Conservation (phyloP, 2,797 vertebrate species). For the Melanotaenia trifasciata region DNA sequence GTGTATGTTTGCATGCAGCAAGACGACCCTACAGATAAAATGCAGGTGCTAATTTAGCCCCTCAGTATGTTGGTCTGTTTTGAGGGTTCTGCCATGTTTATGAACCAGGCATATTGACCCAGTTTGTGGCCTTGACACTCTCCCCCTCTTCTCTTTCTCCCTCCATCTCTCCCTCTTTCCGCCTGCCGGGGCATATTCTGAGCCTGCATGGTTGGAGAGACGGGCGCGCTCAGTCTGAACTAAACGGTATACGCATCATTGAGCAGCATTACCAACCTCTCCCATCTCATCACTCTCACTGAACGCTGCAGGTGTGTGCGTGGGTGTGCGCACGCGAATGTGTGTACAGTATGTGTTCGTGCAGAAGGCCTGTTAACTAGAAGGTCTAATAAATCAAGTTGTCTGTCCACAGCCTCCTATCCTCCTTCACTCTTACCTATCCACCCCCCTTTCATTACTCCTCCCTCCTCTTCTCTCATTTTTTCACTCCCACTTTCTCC, state of each 20-base stretch:
- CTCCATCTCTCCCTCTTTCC: conserved; percentile 83
- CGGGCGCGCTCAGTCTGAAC: conserved; percentile 92
- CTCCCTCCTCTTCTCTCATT: conserved; percentile 42
- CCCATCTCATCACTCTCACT: conserved; percentile 69
- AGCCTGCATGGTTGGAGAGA: conserved; percentile 76
- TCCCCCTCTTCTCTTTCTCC: conserved; percentile 72
- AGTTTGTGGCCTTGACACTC: conserved; percentile 92
- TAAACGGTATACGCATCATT: conserved; percentile 97
- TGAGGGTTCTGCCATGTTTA: conserved; percentile 92
- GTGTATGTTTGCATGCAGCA: conserved; percentile 60
- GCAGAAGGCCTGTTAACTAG: conserved; percentile 92
- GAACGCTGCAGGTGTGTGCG: conserved; percentile 46
- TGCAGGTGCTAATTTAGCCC: conserved; percentile 92
- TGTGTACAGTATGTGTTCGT: conserved; percentile 81
- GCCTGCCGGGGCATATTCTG: conserved; percentile 78
- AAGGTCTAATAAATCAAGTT: conserved; percentile 97
- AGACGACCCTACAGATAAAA: conserved; percentile 83
- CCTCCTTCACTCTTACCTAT: conserved; percentile 66
- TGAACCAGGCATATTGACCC: conserved; percentile 97
- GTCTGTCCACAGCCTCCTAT: conserved; percentile 84
- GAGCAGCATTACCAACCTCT: conserved; percentile 92
- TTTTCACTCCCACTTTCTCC: conserved; percentile 34
- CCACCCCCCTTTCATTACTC: conserved; percentile 50
- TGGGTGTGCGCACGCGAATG: conserved; percentile 4
- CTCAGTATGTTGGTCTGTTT: conserved; percentile 85